phyloP scores from a whole-genome alignment of 2,797 vertebrate genomes.

The Anableps anableps region DNA sequence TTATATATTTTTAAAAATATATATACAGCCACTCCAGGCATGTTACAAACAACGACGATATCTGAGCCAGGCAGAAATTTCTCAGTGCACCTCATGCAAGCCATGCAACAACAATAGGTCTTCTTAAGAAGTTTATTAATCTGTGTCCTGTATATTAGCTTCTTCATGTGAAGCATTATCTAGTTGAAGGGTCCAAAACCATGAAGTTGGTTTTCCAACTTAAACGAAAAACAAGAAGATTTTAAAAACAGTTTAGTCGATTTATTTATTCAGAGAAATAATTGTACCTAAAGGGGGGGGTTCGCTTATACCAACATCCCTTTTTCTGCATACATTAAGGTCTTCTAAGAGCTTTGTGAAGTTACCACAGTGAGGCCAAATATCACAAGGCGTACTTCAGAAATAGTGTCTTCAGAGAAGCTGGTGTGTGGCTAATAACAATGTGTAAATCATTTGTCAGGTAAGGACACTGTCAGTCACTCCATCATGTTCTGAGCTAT shows the following conservation, averaged over 20 bases:
- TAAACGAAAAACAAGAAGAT: neutral
- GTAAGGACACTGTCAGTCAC: conserved; percentile 20
- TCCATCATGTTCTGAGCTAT: conserved; percentile 25
- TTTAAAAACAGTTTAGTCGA: neutral
- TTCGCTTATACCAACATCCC: neutral
- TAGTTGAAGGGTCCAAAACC: neutral
- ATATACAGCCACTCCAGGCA: neutral
- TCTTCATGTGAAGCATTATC: neutral
- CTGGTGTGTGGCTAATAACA: conserved; percentile 1
- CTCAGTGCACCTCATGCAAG: neutral
- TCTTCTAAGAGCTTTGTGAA: neutral
- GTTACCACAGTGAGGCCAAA: conserved; percentile 6
- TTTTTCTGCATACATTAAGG: neutral
- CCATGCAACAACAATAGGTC: neutral
- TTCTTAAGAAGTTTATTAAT: neutral
- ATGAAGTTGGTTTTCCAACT: neutral
- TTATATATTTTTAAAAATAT: neutral
- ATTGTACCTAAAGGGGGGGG: neutral
- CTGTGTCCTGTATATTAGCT: no score
- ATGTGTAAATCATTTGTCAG: neutral
- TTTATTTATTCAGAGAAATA: neutral
- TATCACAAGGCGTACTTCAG: conserved; percentile 24
- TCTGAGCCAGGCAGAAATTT: neutral
- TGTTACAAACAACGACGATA: neutral
- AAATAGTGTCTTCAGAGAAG: conserved; percentile 15